Base-by-base conservation (phyloP, 1,140 invertebrate species). In the Ectropis grisescens region DNA sequence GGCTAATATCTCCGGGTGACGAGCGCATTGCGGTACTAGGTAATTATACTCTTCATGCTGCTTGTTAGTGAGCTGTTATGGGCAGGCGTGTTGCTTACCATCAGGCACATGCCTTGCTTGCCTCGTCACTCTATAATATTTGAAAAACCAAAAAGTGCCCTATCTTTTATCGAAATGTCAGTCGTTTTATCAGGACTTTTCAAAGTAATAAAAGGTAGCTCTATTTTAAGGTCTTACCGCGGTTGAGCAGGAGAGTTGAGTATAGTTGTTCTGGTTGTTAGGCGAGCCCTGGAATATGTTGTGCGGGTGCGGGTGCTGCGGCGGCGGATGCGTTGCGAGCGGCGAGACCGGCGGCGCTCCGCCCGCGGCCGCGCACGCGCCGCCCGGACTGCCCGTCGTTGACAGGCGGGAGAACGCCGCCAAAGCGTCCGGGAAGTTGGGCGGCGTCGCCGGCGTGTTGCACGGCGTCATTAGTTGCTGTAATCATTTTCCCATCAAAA, bases 391-490 rank as follows among this genome's bases (percentile, higher is more conserved):
- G 27, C 70, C 70, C 14, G 70, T 61, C 24, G 80, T 81, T 6
- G 91, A 91, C 85, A 95, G 87, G 72, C 93, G 91, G 7, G 91
- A 92, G 72, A 95, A 94, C 19, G 93, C 92, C 25, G 93, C 75
- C 25, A 95, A 65, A 8, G 93, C 90, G 56, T 95, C 93, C 1
- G 93, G 93, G 58, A 95, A 95, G 74, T 94, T 94, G 10, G 93
- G 93, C 16, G 93, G 93, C 22, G 93, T 95, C 11, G 93, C 93
- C 27, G 93, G 93, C 22, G 93, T 95, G 64, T 95, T 95, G 55
- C 93, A 93, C 2, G 93, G 93, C 26, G 93, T 93, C 82, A 90
- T 90, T 61, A 89, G 67, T 64, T 88, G 85, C 74, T 89, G 61
- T 33, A 80, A 70, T 16, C n/a, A n/a, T n/a, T n/a, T n/a, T n/a